Evolutionary conservation across 92 coral and sea anemone genomes (phyloP).

Genomic region (Montipora capitata): DNA sequence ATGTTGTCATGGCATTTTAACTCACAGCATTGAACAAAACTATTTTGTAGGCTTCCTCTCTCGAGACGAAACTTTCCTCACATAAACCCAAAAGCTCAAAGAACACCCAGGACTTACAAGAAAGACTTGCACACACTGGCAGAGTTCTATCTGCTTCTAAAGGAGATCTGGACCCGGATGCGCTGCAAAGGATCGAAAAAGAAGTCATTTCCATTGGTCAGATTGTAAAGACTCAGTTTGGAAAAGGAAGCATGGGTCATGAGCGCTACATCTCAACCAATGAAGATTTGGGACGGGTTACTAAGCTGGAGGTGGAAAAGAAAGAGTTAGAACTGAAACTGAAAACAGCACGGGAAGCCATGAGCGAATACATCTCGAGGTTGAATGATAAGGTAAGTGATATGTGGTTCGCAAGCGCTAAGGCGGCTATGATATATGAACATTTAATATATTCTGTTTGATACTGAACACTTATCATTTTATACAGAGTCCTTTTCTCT

Average conservation of each 20-base stretch:
- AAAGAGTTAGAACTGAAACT: constrained; percentile 90
- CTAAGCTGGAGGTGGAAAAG: constrained; percentile 87
- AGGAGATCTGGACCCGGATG: constrained; percentile 73
- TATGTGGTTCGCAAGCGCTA: too few relatives aligned
- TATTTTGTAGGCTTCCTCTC: constrained; percentile 53
- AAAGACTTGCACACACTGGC: constrained; percentile 77
- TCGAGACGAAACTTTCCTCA: constrained; percentile 54
- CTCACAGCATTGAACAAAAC: not conserved
- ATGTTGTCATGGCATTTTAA: too few relatives aligned
- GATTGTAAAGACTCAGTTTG: constrained; percentile 77
- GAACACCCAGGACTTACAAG: constrained; percentile 79
- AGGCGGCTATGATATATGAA: too few relatives aligned
- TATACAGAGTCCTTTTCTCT: not conserved
- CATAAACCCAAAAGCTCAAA: constrained; percentile 57
- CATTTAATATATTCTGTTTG: not conserved
- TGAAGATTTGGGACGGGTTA: constrained; percentile 58
- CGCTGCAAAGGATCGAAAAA: constrained; percentile 79
- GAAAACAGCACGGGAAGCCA: constrained; percentile 83
- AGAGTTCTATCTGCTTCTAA: constrained; percentile 68
- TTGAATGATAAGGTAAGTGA: constrained; percentile 86
- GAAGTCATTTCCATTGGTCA: constrained; percentile 85
- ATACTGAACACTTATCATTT: not conserved
- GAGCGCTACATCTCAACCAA: constrained; percentile 39
- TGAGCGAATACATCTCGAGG: constrained; percentile 86
- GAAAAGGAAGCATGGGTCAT: constrained; percentile 63